phyloP scores from a whole-genome alignment of 2,113 vertebrate species.

The Crotophaga sulcirostris region DNA sequence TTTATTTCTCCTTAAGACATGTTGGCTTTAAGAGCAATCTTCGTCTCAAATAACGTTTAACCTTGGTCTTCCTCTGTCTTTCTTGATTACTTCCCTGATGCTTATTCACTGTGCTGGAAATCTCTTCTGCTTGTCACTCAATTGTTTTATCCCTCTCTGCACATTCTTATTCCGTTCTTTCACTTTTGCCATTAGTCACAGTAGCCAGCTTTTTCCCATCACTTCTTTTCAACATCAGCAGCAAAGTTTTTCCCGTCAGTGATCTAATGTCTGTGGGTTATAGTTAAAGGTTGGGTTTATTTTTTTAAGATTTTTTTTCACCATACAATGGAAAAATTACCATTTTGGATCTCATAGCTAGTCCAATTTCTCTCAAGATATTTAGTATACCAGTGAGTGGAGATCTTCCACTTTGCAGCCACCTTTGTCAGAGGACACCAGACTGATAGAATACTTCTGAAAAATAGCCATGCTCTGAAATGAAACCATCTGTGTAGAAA shows the following conservation, averaged over 20 bases:
- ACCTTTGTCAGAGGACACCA: background rate
- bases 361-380: background rate
- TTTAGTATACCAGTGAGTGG: background rate
- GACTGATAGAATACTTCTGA: background rate
- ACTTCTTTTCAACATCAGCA: slow-evolving; percentile 35
- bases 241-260: slow-evolving; percentile 35
- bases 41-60: background rate
- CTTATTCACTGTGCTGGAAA: slow-evolving; percentile 19
- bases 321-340: background rate
- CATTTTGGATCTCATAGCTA: background rate
- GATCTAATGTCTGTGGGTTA: slow-evolving; percentile 50
- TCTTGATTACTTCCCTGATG: background rate
- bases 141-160: slow-evolving; percentile 1
- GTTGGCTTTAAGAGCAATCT: background rate
- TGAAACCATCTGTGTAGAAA: background rate
- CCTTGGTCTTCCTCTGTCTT: background rate
- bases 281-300: slow-evolving; percentile 9
- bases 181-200: slow-evolving; percentile 26
- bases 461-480: background rate
- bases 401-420: background rate
- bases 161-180: slow-evolving; percentile 25
- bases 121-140: slow-evolving; percentile 34
- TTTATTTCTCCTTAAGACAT: background rate
- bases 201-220: slow-evolving; percentile 13
- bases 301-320: background rate